Conservation (phyloP, 2,797 vertebrate species). For the Sebastes glaucus region DNA sequence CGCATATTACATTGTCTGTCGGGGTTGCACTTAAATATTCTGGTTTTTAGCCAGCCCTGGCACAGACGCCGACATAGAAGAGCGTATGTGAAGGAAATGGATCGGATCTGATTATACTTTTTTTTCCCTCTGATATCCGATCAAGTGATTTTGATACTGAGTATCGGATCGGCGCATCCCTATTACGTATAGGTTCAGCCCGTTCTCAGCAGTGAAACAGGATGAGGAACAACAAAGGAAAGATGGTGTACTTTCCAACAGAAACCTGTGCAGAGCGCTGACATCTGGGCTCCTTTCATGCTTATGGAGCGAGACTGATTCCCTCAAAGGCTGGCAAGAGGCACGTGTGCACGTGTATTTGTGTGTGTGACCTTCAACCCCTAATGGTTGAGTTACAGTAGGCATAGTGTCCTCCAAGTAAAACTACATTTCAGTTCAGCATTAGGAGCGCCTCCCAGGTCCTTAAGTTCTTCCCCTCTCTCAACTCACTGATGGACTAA, state of each 20-base stretch:
- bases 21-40: too few relatives aligned
- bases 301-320: constrained; percentile 69
- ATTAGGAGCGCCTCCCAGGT: constrained; percentile 47
- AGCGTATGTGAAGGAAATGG: too few relatives aligned
- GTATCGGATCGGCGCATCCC: too few relatives aligned
- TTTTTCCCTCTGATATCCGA: too few relatives aligned
- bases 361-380: constrained; percentile 47
- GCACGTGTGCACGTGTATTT: constrained; percentile 25
- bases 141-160: too few relatives aligned
- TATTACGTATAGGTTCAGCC: neutral
- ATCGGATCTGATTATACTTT: too few relatives aligned
- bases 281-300: constrained; percentile 80
- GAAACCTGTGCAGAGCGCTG: constrained; percentile 50
- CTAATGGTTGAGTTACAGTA: constrained; percentile 56
- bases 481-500: constrained; percentile 26
- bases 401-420: constrained; percentile 27
- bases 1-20: too few relatives aligned
- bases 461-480: constrained; percentile 27
- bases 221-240: constrained; percentile 42
- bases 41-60: too few relatives aligned
- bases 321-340: constrained; percentile 58
- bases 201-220: constrained; percentile 26
- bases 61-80: too few relatives aligned
- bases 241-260: constrained; percentile 49
- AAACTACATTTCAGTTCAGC: constrained; percentile 41